These are phyloP conservation scores for Cheilinus undulatus DNA, from an alignment of 2,113 vertebrate genomes.

Conservation along the genomic window DNA sequence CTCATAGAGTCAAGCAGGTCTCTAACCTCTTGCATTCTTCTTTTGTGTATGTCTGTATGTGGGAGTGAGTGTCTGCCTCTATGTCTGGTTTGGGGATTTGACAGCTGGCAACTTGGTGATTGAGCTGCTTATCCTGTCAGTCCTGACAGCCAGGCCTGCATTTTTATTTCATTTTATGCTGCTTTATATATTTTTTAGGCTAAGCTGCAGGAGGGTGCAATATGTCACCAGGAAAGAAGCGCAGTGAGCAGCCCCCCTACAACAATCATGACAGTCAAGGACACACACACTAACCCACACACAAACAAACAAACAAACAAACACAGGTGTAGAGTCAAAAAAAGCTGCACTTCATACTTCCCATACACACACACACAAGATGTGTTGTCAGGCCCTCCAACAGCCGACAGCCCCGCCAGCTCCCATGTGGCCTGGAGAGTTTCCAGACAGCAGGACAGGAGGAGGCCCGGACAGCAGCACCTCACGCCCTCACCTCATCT, in stretches of 20 bases:
- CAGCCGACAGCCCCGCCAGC: slow-evolving; percentile 65
- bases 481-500: slow-evolving; percentile 45
- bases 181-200: slow-evolving; percentile 47
- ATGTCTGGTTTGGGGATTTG: slow-evolving; percentile 44
- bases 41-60: slow-evolving; percentile 6
- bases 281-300: slow-evolving; percentile 51
- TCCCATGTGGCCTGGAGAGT: slow-evolving; percentile 70
- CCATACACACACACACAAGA: slow-evolving; percentile 31
- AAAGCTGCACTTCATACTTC: slow-evolving; percentile 4
- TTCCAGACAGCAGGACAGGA: slow-evolving; percentile 76
- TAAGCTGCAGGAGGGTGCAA: slow-evolving; percentile 35
- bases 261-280: slow-evolving; percentile 56
- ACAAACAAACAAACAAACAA: slow-evolving; percentile 10
- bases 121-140: slow-evolving; percentile 69
- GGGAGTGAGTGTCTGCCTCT: slow-evolving; percentile 14
- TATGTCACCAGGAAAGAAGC: slow-evolving; percentile 50
- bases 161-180: slow-evolving; percentile 61
- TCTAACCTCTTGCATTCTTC: slow-evolving; percentile 35
- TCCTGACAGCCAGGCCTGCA: slow-evolving; percentile 51
- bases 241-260: slow-evolving; percentile 48
- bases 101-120: slow-evolving; percentile 66
- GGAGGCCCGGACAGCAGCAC: slow-evolving; percentile 65
- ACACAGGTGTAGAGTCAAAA: slow-evolving; percentile 43
- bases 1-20: slow-evolving; percentile 23
- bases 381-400: slow-evolving; percentile 74